These are phyloP conservation scores for Semibalanus balanoides DNA, from an alignment of 1,140 invertebrate genomes.

Conservation along the genomic window DNA sequence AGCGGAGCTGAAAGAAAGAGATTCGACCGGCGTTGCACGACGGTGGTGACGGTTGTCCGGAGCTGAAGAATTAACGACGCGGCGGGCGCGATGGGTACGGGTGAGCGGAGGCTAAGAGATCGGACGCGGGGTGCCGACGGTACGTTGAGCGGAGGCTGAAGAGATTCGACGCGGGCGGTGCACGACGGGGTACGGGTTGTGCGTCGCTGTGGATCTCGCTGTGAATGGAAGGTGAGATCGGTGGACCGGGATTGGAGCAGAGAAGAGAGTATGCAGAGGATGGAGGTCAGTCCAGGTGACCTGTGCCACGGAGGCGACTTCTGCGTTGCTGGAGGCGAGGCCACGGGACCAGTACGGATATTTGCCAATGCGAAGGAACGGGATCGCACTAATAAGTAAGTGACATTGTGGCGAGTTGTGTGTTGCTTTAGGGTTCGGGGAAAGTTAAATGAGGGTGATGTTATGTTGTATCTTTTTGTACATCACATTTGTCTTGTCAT, in stretches of 20 bases:
- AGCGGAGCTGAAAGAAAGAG: no score
- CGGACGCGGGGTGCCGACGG: background rate
- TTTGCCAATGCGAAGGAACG: background rate
- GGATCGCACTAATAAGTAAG: background rate
- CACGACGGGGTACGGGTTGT: background rate
- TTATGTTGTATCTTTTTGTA: no score
- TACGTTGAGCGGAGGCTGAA: no score
- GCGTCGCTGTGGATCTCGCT: background rate
- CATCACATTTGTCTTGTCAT: no score
- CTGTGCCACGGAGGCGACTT: background rate
- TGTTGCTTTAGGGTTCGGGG: no score
- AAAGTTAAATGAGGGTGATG: background rate
- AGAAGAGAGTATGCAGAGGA: background rate
- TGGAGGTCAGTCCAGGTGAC: background rate
- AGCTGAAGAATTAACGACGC: no score
- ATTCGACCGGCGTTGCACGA: no score
- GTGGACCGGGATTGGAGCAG: background rate
- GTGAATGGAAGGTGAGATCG: background rate
- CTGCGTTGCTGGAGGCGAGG: background rate
- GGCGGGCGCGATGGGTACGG: no score
- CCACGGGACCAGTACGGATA: background rate
- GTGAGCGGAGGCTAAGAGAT: no score
- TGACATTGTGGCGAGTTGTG: background rate
- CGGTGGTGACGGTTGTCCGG: no score
- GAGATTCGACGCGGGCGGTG: no score